These are phyloP conservation scores for Trachelus tabidus DNA, from an alignment of 2,888 invertebrate species.

Conservation along the genomic window DNA sequence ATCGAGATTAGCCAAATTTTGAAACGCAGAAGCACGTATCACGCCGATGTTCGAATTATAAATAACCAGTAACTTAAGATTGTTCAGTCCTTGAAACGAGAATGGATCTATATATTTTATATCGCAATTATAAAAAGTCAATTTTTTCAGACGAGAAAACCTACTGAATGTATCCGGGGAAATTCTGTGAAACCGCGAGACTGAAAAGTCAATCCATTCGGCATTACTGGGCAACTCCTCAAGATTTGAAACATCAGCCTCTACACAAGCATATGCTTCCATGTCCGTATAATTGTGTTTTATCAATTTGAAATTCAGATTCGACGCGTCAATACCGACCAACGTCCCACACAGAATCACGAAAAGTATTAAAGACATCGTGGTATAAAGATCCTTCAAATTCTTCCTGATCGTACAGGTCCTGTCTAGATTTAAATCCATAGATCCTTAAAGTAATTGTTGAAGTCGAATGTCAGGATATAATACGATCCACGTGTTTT, in stretches of 20 bases:
- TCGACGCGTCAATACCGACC: constrained; percentile 1
- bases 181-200: constrained; percentile 41
- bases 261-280: constrained; percentile 50
- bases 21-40: constrained; percentile 38
- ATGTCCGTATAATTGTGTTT: constrained; percentile 36
- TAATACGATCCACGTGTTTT: not conserved
- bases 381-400: not conserved
- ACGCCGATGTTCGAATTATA: constrained; percentile 42
- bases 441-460: not conserved
- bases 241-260: constrained; percentile 42
- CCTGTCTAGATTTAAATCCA: not conserved
- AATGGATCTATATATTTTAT: constrained; percentile 32
- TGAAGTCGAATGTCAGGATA: not conserved
- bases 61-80: constrained; percentile 47
- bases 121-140: constrained; percentile 52
- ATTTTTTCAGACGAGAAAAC: constrained; percentile 37
- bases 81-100: constrained; percentile 44
- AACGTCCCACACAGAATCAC: not conserved
- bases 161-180: constrained; percentile 41
- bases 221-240: constrained; percentile 39
- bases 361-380: not conserved
- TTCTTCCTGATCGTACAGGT: not conserved
- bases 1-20: constrained; percentile 34
- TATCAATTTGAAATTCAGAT: constrained; percentile 44
- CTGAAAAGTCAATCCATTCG: constrained; percentile 55